These are phyloP conservation scores for Ornithoptera alexandrae DNA, from an alignment of 2,888 invertebrate genomes.

Conservation along the genomic window DNA sequence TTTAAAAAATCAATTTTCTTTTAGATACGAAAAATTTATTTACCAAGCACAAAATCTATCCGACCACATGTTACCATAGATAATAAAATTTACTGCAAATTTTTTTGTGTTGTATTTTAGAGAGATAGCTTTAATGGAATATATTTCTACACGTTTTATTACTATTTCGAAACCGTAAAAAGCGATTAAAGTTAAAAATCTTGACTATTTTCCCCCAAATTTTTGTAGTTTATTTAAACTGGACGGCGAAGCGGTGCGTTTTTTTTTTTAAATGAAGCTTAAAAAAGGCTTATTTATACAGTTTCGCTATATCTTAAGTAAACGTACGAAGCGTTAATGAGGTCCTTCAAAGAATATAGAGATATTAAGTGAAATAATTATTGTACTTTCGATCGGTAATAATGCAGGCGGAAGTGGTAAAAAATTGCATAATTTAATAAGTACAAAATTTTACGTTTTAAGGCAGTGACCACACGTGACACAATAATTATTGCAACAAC, in stretches of 20 bases:
- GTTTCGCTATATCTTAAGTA: slow-evolving; percentile 5
- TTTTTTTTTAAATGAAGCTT: slow-evolving; percentile 25
- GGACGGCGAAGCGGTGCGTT: slow-evolving; percentile 51
- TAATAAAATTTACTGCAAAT: not conserved
- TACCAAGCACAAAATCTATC: not conserved
- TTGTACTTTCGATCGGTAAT: slow-evolving; percentile 4
- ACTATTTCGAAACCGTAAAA: slow-evolving; percentile 15
- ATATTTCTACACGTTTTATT: slow-evolving; percentile 7
- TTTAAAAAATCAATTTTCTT: not conserved
- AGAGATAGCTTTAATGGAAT: not conserved
- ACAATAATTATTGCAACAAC: slow-evolving; percentile 5
- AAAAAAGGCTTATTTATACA: slow-evolving; percentile 2
- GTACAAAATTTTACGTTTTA: slow-evolving; percentile 16
- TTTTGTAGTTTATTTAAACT: slow-evolving; percentile 36
- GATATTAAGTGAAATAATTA: slow-evolving; percentile 14
- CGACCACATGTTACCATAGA: not conserved
- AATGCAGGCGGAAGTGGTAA: slow-evolving; percentile 4
- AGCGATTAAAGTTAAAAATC: slow-evolving; percentile 13
- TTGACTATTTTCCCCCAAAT: slow-evolving; percentile 1
- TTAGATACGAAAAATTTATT: too few species aligned
- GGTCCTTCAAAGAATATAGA: slow-evolving; percentile 12
- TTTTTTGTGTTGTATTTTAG: not conserved
- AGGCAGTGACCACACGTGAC: slow-evolving; percentile 25
- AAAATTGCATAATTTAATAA: slow-evolving; percentile 6
- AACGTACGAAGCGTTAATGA: slow-evolving; percentile 14